phyloP scores from a whole-genome alignment of 1,140 invertebrate species.

The Oncopeltus fasciatus region DNA sequence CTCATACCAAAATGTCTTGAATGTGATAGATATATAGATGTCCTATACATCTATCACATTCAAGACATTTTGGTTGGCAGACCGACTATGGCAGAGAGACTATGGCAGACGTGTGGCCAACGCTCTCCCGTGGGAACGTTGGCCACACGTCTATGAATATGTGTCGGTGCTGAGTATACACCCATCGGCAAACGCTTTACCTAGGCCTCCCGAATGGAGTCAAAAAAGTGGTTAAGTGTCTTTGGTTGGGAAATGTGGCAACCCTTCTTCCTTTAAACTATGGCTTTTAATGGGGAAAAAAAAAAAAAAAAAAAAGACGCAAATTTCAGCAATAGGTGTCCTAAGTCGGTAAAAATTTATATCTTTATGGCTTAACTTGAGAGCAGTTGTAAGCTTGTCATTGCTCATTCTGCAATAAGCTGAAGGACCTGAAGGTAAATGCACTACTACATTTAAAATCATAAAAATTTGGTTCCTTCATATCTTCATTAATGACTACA shows the following conservation, averaged over 20 bases:
- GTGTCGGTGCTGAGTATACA: no score
- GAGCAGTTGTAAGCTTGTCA: slow-evolving; percentile 66
- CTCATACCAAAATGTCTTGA: no score
- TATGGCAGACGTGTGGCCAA: no score
- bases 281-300: slow-evolving; percentile 91
- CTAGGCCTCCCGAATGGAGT: no score
- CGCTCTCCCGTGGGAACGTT: no score
- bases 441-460: slow-evolving; percentile 79
- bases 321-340: slow-evolving; percentile 75
- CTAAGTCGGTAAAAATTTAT: slow-evolving; percentile 79
- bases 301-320: slow-evolving; percentile 91
- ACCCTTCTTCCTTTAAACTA: slow-evolving; percentile 83
- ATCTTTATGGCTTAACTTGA: slow-evolving; percentile 55
- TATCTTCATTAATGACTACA: slow-evolving; percentile 85
- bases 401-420: slow-evolving; percentile 50
- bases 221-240: no score
- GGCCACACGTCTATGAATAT: no score
- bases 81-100: no score
- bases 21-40: no score
- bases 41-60: no score
- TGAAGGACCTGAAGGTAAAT: slow-evolving; percentile 91
- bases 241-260: slow-evolving; percentile 96
- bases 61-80: no score
- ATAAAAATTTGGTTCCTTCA: slow-evolving; percentile 82
- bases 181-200: no score